A percentile compares a stretch with the other conserved stretches of the same genome.
phyloP scores from a whole-genome alignment of 2,113 vertebrate genomes.

The Centropristis striata region DNA sequence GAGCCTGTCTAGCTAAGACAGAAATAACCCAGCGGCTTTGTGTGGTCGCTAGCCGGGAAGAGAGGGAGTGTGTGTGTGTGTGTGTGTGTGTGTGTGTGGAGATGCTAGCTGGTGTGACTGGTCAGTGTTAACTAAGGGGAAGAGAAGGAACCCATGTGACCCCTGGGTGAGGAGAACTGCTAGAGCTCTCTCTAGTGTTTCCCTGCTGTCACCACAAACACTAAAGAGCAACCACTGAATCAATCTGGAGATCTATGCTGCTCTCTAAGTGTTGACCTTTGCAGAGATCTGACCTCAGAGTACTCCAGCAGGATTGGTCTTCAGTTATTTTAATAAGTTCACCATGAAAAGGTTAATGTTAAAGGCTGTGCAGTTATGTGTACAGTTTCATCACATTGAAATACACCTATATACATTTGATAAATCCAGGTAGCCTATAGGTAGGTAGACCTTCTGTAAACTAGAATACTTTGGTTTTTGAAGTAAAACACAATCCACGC shows the following conservation, averaged over 20 bases:
- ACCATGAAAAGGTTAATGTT: background rate
- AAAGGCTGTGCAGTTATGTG: too few species aligned
- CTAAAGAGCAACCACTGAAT: background rate
- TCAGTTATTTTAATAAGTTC: background rate
- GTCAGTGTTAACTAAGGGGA: conserved; percentile 14
- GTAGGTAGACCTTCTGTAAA: too few species aligned
- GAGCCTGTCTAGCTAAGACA: background rate
- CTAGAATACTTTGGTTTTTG: too few species aligned
- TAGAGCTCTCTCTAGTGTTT: conserved; percentile 9
- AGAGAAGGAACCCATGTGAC: background rate
- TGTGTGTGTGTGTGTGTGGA: too few species aligned
- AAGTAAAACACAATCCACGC: too few species aligned
- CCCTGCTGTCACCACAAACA: background rate
- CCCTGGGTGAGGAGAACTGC: background rate
- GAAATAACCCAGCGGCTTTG: conserved; percentile 17
- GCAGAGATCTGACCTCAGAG: background rate
- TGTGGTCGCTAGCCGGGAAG: background rate
- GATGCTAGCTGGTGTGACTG: background rate
- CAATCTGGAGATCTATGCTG: background rate
- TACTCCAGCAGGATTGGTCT: background rate
- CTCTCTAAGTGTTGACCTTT: conserved; percentile 6
- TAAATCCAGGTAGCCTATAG: too few species aligned
- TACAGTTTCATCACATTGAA: too few species aligned
- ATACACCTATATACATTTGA: too few species aligned
- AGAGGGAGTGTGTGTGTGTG: too few species aligned